Base-by-base conservation (phyloP, 2,888 invertebrate species). In the Heliconius ismenius region DNA sequence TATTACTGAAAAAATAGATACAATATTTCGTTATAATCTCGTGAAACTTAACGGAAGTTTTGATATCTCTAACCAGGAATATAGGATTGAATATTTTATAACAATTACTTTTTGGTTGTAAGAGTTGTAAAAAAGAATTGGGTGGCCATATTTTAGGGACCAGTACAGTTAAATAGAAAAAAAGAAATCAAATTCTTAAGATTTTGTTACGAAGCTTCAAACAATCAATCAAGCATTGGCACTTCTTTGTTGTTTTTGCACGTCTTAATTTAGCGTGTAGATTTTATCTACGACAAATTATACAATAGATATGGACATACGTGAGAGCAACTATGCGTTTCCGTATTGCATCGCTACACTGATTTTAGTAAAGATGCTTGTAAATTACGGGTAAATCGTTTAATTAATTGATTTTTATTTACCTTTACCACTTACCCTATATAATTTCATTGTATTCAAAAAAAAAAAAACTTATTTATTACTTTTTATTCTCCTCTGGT, bases 281-380 rank as follows among this genome's bases (percentile, higher is more conserved):
- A 69, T 49, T 32, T n/a, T 39, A 70, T 63, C 28, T 63, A 24
- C 69, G 26, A 65, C 54, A 58, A 64, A 39, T 73, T 65, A 76
- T 72, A 58, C 64, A 58, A 64, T 65, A 28, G 39, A 39, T 11
- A 32, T 32, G 32, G 9, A 0, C 7, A 7, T 7, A 65, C 72
- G 39, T 72, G 76, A 72, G 58, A 72, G 49, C 70, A 64, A 54
- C 62, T 65, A 69, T 54, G 76, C 62, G 49, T n/a, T 75, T 78
- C 68, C 54, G 76, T 78, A 64, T 58, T 69, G 69, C 26, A 73
- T 39, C 63, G 69, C 58, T 76, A 76, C 28, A 69, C 28, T 67
- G 76, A 60, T 65, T 76, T 39, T 58, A 64, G 70, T 63, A 60
- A 65, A 54, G 26, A 73, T 36, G 26, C 54, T 28, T 54, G 69